Base-by-base conservation (phyloP, 2,797 vertebrate species). In the Mormyrops attenuatus region DNA sequence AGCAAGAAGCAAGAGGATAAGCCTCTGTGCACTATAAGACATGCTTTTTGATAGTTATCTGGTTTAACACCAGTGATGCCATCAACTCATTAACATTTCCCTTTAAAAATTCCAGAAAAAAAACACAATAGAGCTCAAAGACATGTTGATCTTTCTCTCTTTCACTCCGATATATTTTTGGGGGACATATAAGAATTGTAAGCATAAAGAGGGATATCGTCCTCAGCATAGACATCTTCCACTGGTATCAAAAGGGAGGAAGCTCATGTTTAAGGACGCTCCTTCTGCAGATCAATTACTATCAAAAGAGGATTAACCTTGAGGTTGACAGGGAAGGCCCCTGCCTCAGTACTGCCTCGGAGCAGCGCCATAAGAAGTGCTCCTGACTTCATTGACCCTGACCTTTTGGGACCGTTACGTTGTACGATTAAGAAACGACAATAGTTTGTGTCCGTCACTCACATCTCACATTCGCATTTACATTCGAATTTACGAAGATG, bases 321-420 rank as follows among this genome's bases (percentile, higher is more conserved):
- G 85, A 92, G 94, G 95, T 96, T 96, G 95, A 95, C 95, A 94
- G 93, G 89, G 92, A 94, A 92, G 88, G 92, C 92, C 0, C 17
- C 92, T 93, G 94, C 94, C 92, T 95, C 92, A 90, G 94, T 94
- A 94, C 94, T 95, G 94, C 96, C 94, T 94, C 94, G 96, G 96
- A 96, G 97, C 95, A 85, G 82, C 3, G 95, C 95, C 94, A 94
- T 94, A 95, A 96, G 96, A 97, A 96, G 96, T 94, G 94, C 95
- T 93, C 95, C 95, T 93, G 94, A 95, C 95, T 96, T 95, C 89
- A 93, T 97, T 97, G 96, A 96, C 96, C 96, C 97, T 98, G 97
- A 98, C 95, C 95, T 96, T 95, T 96, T 93, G 94, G 92, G 93
- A 90, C 94, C 94, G 94, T 95, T 77, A 87, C 63, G 63, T 50